phyloP scores from a whole-genome alignment of 2,797 vertebrate species.

The Cheracebus regulus region DNA sequence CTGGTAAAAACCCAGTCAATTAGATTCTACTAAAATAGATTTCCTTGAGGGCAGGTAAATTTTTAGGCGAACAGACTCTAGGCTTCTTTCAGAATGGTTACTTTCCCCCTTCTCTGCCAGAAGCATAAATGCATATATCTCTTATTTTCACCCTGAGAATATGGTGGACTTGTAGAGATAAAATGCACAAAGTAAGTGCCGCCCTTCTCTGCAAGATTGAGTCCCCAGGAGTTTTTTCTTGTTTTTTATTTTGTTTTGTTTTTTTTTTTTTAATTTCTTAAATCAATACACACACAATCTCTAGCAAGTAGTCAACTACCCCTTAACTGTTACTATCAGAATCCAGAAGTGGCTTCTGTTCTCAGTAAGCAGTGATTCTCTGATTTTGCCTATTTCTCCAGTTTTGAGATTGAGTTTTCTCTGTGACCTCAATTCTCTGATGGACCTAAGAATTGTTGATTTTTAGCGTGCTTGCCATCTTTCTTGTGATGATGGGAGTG shows the following conservation, averaged over 20 bases:
- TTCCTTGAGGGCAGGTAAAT: not conserved
- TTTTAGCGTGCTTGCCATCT: not conserved
- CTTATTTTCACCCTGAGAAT: not conserved
- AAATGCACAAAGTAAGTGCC: not conserved
- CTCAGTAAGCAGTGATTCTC: not conserved
- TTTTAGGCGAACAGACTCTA: not conserved
- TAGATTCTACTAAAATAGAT: not conserved
- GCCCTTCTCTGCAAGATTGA: not conserved
- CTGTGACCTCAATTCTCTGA: not conserved
- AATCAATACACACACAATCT: not conserved
- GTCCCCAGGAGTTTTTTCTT: not conserved
- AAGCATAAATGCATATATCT: not conserved
- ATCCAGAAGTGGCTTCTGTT: not conserved
- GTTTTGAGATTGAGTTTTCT: not conserved
- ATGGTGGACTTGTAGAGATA: not conserved
- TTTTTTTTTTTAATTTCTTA: not conserved
- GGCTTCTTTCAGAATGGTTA: not conserved
- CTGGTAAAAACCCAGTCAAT: not conserved
- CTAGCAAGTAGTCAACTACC: not conserved
- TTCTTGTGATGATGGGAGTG: not conserved
- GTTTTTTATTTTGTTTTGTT: not conserved
- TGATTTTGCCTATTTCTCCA: not conserved
- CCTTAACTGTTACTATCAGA: no score
- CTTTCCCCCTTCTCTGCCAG: no score
- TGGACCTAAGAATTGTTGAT: not conserved